A percentile compares a stretch with the other conserved stretches of the same genome.
phyloP scores from a whole-genome alignment of 2,113 vertebrate species.

The Onychorhynchus coronatus region DNA sequence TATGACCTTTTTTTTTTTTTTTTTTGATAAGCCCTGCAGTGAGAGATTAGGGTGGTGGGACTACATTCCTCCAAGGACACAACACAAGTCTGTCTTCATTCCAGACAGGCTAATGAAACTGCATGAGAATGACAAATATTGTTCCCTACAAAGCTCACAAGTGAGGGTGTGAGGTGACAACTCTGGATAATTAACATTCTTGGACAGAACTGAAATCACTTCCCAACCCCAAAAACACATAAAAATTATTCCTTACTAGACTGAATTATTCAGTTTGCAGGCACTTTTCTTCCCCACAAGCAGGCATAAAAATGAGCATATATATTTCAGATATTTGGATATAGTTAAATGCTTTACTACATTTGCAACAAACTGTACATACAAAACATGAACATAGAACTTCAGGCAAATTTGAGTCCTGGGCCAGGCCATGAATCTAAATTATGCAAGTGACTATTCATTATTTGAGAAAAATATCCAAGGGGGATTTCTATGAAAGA shows the following conservation, averaged over 20 bases:
- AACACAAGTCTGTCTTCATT: slow-evolving; percentile 63
- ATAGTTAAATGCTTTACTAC: background rate
- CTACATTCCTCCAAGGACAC: slow-evolving; percentile 68
- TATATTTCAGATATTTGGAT: background rate
- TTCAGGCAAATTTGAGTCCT: background rate
- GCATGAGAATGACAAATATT: slow-evolving; percentile 31
- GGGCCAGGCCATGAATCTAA: background rate
- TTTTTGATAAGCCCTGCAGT: background rate
- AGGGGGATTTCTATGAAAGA: background rate
- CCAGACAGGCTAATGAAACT: slow-evolving; percentile 54
- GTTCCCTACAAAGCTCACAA: slow-evolving; percentile 22
- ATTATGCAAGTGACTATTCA: background rate
- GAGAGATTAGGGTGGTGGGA: slow-evolving; percentile 22
- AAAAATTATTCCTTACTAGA: background rate
- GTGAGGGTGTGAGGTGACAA: slow-evolving; percentile 10
- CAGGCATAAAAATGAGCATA: background rate
- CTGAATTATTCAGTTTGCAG: background rate
- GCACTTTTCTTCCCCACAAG: background rate
- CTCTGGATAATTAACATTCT: slow-evolving; percentile 17
- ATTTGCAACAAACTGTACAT: background rate
- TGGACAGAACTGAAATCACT: background rate
- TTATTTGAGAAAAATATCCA: background rate
- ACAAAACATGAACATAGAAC: background rate
- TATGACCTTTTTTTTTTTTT: background rate
- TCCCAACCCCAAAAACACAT: background rate